These are phyloP conservation scores for Aleiodes testaceus DNA, from an alignment of 2,888 invertebrate genomes.

Conservation along the genomic window DNA sequence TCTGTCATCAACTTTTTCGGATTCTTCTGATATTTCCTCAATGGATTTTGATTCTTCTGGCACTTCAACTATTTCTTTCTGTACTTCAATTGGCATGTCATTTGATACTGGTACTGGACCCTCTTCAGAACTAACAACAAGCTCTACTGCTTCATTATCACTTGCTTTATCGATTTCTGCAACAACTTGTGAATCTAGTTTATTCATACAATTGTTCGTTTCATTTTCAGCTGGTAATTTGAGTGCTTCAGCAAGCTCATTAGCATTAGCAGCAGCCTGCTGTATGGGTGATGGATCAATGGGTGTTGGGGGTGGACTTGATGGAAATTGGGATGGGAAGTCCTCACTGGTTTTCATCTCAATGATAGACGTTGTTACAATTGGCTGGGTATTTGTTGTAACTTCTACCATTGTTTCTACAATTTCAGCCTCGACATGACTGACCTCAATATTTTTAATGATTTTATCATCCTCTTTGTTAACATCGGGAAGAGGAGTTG, in stretches of 20 bases:
- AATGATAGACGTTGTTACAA: conserved; percentile 70
- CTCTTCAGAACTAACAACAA: conserved; percentile 60
- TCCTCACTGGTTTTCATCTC: conserved; percentile 73
- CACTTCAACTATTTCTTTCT: conserved; percentile 53
- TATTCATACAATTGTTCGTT: not conserved
- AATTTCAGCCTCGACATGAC: conserved; percentile 62
- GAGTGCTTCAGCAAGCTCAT: conserved; percentile 67
- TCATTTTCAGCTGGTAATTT: conserved; percentile 64
- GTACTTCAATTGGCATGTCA: conserved; percentile 51
- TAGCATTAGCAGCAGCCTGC: conserved; percentile 67
- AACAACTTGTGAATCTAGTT: too few relatives aligned
- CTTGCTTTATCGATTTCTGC: not conserved
- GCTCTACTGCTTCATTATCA: conserved; percentile 34
- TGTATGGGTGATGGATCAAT: conserved; percentile 71
- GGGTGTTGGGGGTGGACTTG: conserved; percentile 71
- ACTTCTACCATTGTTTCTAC: conserved; percentile 60
- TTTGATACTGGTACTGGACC: conserved; percentile 59
- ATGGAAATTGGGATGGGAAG: conserved; percentile 67
- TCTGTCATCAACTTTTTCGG: conserved; percentile 26
- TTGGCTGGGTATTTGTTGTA: conserved; percentile 63
- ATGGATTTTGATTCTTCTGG: conserved; percentile 41
- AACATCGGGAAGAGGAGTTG: conserved; percentile 64
- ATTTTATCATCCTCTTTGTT: conserved; percentile 58
- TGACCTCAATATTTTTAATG: conserved; percentile 70
- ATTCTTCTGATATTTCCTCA: conserved; percentile 40